Percentiles rank a stretch among this genome's conserved stretches.
phyloP scores from a whole-genome alignment of 2,113 vertebrate genomes.

The Saguinus imperator region DNA sequence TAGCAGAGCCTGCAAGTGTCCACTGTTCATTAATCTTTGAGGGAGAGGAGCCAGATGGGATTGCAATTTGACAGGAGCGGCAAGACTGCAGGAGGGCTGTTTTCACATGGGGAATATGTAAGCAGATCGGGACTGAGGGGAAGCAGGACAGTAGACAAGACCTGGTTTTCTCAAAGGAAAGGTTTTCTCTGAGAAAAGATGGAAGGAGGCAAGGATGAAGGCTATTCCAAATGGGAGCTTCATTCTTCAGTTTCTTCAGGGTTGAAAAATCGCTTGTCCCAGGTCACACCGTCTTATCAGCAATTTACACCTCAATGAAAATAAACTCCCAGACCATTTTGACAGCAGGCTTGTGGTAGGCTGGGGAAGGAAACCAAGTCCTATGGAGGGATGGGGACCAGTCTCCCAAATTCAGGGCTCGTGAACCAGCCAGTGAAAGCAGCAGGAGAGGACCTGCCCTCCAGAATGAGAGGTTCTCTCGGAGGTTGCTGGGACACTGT shows the following conservation, averaged over 20 bases:
- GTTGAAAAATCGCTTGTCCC: background rate
- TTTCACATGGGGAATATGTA: background rate
- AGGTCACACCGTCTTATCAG: background rate
- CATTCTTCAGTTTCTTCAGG: background rate
- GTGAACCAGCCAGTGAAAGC: background rate
- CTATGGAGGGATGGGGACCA: background rate
- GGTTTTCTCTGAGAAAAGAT: slow-evolving; percentile 22
- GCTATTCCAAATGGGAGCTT: background rate
- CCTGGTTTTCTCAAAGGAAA: background rate
- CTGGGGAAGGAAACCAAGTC: background rate
- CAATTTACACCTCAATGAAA: slow-evolving; percentile 59
- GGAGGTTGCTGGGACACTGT: background rate
- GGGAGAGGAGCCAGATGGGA: background rate
- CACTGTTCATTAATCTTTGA: background rate
- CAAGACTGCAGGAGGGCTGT: background rate
- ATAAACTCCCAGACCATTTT: slow-evolving; percentile 13
- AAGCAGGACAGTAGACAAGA: background rate
- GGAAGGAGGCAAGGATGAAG: background rate
- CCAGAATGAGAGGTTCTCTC: background rate
- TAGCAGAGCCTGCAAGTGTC: background rate
- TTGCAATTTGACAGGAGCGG: background rate
- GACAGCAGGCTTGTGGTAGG: background rate
- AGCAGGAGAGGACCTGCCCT: background rate
- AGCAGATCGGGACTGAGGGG: background rate
- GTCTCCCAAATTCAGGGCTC: slow-evolving; percentile 34